These are phyloP conservation scores for Zaprionus obscuricornis DNA, from an alignment of 2,888 invertebrate species.

Conservation along the genomic window DNA sequence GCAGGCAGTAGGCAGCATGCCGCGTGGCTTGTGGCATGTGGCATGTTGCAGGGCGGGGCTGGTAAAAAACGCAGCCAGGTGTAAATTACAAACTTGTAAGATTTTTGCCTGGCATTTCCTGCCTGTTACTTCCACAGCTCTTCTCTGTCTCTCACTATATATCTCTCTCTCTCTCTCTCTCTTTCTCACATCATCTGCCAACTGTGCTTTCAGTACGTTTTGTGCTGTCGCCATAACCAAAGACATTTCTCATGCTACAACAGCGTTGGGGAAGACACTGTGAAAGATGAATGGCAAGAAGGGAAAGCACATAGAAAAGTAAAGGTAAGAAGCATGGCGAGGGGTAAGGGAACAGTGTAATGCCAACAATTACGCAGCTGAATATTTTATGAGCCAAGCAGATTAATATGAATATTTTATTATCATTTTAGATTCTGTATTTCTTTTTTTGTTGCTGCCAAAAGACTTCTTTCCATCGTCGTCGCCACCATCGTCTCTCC, in stretches of 20 bases:
- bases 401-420: constrained; percentile 81
- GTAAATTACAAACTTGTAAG: constrained; percentile 74
- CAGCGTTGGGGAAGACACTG: too few species aligned
- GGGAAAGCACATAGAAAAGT: constrained; percentile 12
- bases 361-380: constrained; percentile 78
- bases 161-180: neutral
- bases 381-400: constrained; percentile 78
- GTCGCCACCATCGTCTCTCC: too few species aligned
- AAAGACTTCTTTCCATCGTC: too few species aligned
- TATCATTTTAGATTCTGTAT: constrained; percentile 77
- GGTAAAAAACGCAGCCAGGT: constrained; percentile 64
- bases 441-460: constrained; percentile 36
- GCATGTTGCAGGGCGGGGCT: too few species aligned
- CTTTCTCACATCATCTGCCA: too few species aligned
- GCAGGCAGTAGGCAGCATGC: constrained; percentile 1
- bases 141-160: neutral
- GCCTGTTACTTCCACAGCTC: neutral
- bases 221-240: too few species aligned
- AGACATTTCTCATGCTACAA: too few species aligned
- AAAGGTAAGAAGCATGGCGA: neutral
- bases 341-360: constrained; percentile 38
- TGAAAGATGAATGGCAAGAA: too few species aligned
- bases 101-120: constrained; percentile 68
- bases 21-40: constrained; percentile 9
- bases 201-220: too few species aligned